Conservation (phyloP, 2,113 vertebrate genomes). For the Esox niger region DNA sequence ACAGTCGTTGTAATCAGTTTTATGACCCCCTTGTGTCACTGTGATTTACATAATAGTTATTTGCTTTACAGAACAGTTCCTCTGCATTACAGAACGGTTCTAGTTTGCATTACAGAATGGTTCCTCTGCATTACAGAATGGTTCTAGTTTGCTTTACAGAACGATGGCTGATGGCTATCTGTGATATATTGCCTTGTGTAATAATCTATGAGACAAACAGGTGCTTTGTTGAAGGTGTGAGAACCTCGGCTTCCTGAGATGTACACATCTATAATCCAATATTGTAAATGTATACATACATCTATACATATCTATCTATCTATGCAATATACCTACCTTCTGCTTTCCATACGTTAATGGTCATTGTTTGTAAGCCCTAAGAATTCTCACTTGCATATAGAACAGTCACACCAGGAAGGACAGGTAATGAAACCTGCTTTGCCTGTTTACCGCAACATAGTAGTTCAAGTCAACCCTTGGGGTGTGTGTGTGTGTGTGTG, state of each 20-base stretch:
- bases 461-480: slow-evolving; percentile 7
- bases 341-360: neutral
- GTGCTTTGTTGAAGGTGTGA: neutral
- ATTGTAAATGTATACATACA: no score
- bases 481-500: neutral
- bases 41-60: neutral
- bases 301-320: no score
- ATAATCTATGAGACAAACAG: neutral
- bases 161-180: neutral
- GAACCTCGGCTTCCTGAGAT: neutral
- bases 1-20: slow-evolving; percentile 13
- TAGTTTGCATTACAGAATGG: neutral
- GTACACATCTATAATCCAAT: neutral
- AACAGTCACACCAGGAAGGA: neutral
- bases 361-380: neutral
- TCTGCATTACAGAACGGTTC: no score
- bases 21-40: slow-evolving; percentile 2
- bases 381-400: slow-evolving; percentile 6
- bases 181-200: neutral
- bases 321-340: neutral
- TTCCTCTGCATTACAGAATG: neutral
- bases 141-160: neutral
- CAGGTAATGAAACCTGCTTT: neutral
- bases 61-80: neutral
- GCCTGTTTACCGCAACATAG: neutral